These are phyloP conservation scores for Sycobia sp. DNA, from an alignment of 1,140 invertebrate species.

Conservation along the genomic window DNA sequence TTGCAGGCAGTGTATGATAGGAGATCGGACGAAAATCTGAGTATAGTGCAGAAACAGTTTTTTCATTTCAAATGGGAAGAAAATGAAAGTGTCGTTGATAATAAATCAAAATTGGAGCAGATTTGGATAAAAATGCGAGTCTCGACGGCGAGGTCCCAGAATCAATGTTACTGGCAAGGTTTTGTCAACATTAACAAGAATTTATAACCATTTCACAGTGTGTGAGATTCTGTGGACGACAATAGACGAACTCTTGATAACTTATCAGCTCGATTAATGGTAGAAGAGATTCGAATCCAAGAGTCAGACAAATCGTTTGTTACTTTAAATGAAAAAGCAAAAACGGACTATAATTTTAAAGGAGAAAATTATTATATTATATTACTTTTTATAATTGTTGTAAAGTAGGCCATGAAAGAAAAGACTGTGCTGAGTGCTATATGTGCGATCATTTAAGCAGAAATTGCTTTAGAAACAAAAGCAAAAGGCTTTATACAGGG, in stretches of 20 bases:
- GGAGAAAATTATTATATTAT: too few species aligned
- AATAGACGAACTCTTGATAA: too few species aligned
- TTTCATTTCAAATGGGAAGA: conserved; percentile 31
- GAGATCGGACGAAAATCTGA: conserved; percentile 37
- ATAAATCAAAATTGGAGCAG: conserved; percentile 18
- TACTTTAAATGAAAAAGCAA: not conserved
- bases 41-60: conserved; percentile 35
- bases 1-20: conserved; percentile 40
- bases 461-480: not conserved
- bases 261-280: too few species aligned
- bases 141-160: too few species aligned
- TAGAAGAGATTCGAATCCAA: not conserved
- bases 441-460: not conserved
- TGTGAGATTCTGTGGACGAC: too few species aligned
- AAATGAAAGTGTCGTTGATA: too few species aligned
- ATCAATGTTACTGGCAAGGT: conserved; percentile 1
- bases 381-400: not conserved
- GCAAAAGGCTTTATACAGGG: not conserved
- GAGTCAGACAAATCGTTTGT: not conserved
- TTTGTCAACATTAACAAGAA: conserved; percentile 36
- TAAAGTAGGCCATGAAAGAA: too few species aligned
- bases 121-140: conserved; percentile 14
- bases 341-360: too few species aligned
- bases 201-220: conserved; percentile 43
- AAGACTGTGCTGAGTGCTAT: not conserved